Conservation (phyloP, 1,140 invertebrate genomes). For the Kradibia gibbosae region DNA sequence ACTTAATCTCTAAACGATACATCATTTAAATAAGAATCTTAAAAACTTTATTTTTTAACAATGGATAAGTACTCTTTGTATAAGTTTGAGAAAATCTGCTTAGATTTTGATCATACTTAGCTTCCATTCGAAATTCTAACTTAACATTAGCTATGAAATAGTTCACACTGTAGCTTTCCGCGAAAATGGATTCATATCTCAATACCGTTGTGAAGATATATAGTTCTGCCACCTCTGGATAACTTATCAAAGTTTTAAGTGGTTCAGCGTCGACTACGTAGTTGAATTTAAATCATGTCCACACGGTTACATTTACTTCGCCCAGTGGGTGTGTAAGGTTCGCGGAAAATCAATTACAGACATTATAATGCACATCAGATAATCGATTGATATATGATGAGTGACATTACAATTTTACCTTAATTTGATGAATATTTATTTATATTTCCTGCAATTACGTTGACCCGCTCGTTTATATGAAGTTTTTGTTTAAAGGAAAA, state of each 20-base stretch:
- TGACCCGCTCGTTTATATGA: too few relatives aligned
- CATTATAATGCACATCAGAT: neutral
- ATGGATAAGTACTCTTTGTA: neutral
- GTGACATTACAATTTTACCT: conserved; percentile 13
- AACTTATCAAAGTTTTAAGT: conserved; percentile 51
- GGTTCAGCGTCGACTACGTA: conserved; percentile 41
- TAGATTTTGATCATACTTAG: too few relatives aligned
- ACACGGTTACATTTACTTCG: neutral
- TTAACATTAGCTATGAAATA: conserved; percentile 11
- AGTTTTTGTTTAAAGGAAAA: too few relatives aligned
- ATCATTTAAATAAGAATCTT: too few relatives aligned
- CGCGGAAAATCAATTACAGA: neutral
- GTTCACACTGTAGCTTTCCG: neutral
- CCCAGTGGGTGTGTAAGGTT: neutral
- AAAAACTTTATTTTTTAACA: too few relatives aligned
- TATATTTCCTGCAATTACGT: too few relatives aligned
- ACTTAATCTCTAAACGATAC: too few relatives aligned
- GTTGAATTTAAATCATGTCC: conserved; percentile 23
- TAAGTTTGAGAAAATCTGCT: neutral
- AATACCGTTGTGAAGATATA: neutral
- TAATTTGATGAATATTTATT: conserved; percentile 33
- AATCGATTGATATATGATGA: neutral
- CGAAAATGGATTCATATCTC: neutral
- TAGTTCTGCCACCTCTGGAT: neutral
- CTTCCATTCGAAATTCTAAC: neutral